Evolutionary conservation across 2,113 vertebrate genomes (phyloP).

Genomic region (Crotophaga sulcirostris): DNA sequence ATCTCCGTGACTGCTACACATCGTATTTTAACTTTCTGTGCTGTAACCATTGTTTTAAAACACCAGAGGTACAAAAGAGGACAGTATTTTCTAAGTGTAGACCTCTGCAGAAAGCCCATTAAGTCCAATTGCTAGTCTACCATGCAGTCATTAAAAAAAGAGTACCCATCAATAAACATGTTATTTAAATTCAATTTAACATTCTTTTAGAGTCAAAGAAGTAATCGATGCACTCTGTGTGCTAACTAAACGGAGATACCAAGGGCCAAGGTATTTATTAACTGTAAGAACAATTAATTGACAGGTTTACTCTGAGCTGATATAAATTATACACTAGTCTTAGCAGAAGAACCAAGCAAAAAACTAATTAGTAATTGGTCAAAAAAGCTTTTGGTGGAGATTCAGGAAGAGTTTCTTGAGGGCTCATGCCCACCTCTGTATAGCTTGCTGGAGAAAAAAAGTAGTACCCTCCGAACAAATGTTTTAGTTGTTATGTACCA

Average conservation of each 20-base stretch:
- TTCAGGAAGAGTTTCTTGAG: neutral
- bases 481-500: neutral
- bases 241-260: slow-evolving; percentile 43
- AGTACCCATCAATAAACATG: slow-evolving; percentile 18
- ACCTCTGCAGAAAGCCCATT: neutral
- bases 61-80: neutral
- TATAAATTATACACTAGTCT: neutral
- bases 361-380: neutral
- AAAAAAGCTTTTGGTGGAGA: neutral
- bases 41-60: neutral
- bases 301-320: neutral
- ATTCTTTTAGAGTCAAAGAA: slow-evolving; percentile 37
- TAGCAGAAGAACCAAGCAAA: neutral
- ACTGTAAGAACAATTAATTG: slow-evolving; percentile 19
- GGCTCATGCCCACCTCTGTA: neutral
- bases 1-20: neutral
- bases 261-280: slow-evolving; percentile 41
- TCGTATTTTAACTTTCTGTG: neutral
- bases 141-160: neutral
- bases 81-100: neutral
- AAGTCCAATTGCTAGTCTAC: neutral
- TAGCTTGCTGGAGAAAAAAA: neutral
- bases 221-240: slow-evolving; percentile 21
- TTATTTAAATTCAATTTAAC: slow-evolving; percentile 58
- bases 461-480: neutral